phyloP scores from a whole-genome alignment of 2,888 invertebrate genomes.

The Poecilobothrus nobilitatus region DNA sequence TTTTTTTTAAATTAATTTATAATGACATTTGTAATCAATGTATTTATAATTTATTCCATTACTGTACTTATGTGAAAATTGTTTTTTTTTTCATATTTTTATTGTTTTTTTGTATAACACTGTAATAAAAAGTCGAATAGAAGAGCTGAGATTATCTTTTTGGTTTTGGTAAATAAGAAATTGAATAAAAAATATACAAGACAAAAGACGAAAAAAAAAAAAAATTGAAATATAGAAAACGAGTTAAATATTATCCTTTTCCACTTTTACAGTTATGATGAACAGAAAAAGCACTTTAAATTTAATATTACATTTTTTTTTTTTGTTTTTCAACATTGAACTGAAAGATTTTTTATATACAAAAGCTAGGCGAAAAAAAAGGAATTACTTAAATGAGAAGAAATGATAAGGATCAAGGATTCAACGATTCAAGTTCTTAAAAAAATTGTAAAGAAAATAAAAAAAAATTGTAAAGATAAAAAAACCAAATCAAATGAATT shows the following conservation, averaged over 20 bases:
- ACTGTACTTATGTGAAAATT: no score
- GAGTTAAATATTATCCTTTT: neutral
- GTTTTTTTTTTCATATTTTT: no score
- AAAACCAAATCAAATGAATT: no score
- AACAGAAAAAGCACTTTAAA: neutral
- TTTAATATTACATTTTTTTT: neutral
- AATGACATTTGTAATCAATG: no score
- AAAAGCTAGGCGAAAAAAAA: neutral
- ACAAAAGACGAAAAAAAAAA: neutral
- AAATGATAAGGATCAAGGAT: conserved; percentile 6
- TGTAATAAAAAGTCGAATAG: no score
- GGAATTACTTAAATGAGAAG: neutral
- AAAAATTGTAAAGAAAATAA: neutral
- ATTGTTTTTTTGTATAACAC: no score
- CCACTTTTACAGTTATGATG: neutral
- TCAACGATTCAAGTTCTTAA: neutral
- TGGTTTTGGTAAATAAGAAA: neutral
- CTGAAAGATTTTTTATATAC: neutral
- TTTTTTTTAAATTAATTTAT: no score
- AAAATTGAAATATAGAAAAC: no score
- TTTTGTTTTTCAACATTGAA: neutral
- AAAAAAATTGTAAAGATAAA: neutral
- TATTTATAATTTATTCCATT: no score
- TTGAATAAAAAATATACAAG: neutral
- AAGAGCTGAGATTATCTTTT: neutral